Percentiles rank a stretch among this genome's conserved stretches.
Evolutionary conservation across 2,888 invertebrate genomes (phyloP).

Genomic region (Linhomoeus sp.): DNA sequence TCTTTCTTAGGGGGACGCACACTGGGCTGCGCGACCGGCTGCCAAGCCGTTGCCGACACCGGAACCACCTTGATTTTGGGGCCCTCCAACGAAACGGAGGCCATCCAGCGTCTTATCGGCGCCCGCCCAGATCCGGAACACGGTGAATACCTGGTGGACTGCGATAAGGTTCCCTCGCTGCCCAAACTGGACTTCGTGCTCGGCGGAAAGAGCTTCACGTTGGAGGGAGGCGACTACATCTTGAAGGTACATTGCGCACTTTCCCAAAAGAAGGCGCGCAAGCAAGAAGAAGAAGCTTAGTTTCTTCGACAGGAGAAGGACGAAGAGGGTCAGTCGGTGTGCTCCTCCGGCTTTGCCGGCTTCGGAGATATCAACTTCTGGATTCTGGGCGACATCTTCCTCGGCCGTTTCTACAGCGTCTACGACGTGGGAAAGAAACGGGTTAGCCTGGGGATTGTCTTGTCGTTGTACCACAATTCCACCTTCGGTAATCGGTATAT

Average conservation of each 20-base stretch:
- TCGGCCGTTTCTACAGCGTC: conserved; percentile 84
- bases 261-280: too few species aligned
- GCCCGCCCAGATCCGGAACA: too few species aligned
- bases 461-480: too few species aligned
- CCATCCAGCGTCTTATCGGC: conserved; percentile 50
- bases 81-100: conserved; percentile 44
- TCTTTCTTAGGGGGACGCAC: conserved; percentile 7
- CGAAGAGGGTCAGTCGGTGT: conserved; percentile 68
- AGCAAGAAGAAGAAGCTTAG: too few species aligned
- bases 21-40: conserved; percentile 41
- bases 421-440: conserved; percentile 72
- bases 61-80: conserved; percentile 90
- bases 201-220: conserved; percentile 50
- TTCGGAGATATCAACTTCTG: too few species aligned
- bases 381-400: conserved; percentile 94
- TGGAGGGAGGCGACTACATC: conserved; percentile 60
- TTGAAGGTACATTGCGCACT: too few species aligned
- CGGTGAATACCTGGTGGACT: conserved; percentile 46
- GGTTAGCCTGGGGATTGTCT: too few species aligned
- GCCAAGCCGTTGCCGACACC: conserved; percentile 77
- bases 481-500: too few species aligned
- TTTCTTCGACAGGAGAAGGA: too few species aligned
- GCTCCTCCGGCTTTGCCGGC: conserved; percentile 91
- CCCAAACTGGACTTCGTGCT: conserved; percentile 59
- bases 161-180: conserved; percentile 53